Conservation (phyloP, 2,113 vertebrate genomes). For the Daphoenositta chrysoptera region DNA sequence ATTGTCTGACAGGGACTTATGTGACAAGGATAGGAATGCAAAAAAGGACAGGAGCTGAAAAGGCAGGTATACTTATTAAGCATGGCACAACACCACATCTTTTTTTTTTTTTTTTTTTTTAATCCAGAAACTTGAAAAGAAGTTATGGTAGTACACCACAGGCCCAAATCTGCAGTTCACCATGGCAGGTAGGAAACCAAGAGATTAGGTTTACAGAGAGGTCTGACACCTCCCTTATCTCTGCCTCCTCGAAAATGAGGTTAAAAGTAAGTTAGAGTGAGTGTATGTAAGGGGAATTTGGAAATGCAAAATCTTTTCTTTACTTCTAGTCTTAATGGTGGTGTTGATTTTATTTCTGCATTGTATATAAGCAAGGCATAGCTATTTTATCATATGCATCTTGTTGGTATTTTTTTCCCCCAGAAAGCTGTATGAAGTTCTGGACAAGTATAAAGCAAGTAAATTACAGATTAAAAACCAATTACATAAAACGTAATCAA, state of each 20-base stretch:
- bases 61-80: background rate
- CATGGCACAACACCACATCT: fast-evolving
- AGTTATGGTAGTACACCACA: background rate
- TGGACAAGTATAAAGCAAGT: background rate
- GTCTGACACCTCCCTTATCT: background rate
- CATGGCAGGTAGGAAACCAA: background rate
- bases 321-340: background rate
- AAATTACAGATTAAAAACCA: background rate
- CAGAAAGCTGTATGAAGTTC: background rate
- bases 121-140: background rate
- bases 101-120: background rate
- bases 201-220: background rate
- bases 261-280: background rate
- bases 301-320: background rate
- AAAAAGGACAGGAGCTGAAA: background rate
- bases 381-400: background rate
- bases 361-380: background rate
- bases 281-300: background rate
- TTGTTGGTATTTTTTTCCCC: background rate
- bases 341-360: background rate
- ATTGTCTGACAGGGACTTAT: background rate
- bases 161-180: background rate
- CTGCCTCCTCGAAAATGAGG: background rate
- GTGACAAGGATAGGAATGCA: background rate
- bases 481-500: background rate